Evolutionary conservation across 2,888 invertebrate genomes (phyloP).

Genomic region (Phaedon cochleariae): DNA sequence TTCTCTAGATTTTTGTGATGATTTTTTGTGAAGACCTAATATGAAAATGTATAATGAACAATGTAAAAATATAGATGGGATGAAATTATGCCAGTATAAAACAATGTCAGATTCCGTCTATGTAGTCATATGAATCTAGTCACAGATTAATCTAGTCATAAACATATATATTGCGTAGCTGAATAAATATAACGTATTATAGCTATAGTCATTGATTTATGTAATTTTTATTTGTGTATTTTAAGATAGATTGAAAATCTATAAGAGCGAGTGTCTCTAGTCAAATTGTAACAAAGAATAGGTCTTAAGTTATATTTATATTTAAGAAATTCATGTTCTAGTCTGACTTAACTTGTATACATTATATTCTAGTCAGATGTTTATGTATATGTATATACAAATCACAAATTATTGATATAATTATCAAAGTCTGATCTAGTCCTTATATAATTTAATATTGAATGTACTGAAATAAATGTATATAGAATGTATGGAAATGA

Average conservation of each 20-base stretch:
- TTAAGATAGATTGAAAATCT: conserved; percentile 36
- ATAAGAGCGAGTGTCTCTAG: conserved; percentile 42
- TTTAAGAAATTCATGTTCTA: background rate
- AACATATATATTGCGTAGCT: background rate
- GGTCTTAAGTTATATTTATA: background rate
- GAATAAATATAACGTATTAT: too few relatives aligned
- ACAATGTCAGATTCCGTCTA: background rate
- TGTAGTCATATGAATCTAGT: conserved; percentile 3
- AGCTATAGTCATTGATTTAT: background rate
- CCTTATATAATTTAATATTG: too few relatives aligned
- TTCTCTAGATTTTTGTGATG: too few relatives aligned
- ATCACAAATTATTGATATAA: background rate
- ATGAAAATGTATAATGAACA: too few relatives aligned
- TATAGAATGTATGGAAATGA: background rate
- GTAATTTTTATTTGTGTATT: conserved; percentile 15
- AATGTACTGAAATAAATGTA: conserved; percentile 9
- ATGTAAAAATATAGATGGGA: background rate
- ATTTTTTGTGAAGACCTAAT: too few relatives aligned
- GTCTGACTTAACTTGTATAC: background rate
- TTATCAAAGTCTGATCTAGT: background rate
- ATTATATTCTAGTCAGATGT: background rate
- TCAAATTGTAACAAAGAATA: conserved; percentile 32
- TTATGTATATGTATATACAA: background rate
- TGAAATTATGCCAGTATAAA: background rate
- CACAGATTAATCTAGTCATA: background rate